Base-by-base conservation (phyloP, 2,797 vertebrate species). In the Ambastaia sidthimunki region DNA sequence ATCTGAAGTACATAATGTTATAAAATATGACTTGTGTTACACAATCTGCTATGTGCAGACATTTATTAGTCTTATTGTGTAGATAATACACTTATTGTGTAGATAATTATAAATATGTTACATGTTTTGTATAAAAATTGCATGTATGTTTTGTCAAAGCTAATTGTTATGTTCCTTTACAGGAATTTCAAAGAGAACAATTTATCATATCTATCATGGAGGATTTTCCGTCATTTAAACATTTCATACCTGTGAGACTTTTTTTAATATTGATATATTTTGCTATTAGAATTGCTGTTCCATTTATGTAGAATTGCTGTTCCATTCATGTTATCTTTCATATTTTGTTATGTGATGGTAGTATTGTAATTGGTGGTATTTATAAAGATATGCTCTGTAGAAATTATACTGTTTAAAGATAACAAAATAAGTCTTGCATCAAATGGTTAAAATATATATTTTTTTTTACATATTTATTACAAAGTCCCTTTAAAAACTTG, bases 161-260 rank as follows among this genome's bases (percentile, higher is more conserved):
- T 83, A 44, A 84, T 85, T 75, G 83, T 73, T 28, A 6, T 69
- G 74, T 91, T 94, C 16, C 89, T 87, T 93, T 91, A 3, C 90
- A 99, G 98, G 90, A 98, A 99, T 92, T 93, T 99, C 78, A 98
- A 97, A 88, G 95, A 97, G 90, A 99, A 99, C 92, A 98, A 97
- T 89, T 91, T 99, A 90, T 96, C 97, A 4, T 94, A 93, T 71
- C 93, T 99, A 85, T 96, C 95, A 86, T 96, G 97, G 94, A 97
- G 94, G 91, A 93, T 95, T 85, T 96, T 99, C 90, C 95, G 88
- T 80, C 94, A 97, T 90, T 94, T 99, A 89, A 95, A 97, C 91
- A 93, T 99, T 82, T 94, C 95, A 84, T 95, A 96, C 88, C 92
- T 98, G 98, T 99, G 94, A 98, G 98, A 96, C 48, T 71, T 7